Evolutionary conservation across 2,113 vertebrate genomes (phyloP), one percentile per base, ranked within the genome.

Genomic region (Chlorodrepanis virens): DNA sequence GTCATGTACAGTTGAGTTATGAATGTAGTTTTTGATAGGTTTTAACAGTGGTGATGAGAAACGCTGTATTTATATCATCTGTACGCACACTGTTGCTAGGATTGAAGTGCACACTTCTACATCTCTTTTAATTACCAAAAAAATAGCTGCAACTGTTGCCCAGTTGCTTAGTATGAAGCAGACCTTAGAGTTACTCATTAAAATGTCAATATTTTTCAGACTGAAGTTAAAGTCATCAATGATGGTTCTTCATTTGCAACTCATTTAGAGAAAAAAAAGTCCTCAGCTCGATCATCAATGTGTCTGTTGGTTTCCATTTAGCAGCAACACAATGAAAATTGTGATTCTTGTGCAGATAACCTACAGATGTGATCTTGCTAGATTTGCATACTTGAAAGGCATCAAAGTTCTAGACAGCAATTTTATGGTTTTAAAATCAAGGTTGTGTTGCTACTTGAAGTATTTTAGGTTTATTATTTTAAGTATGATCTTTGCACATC

Each of bases 11-110:
- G 28, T 45, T 64, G 37, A 89, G 29, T 6, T 49, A 64, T 16
- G 18, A 87, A 44, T 56, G 31, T 56, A 64, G 5, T 19, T 87
- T 83, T 67, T 79, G 18, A 45, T 23, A n/a, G 13, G 1, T 60
- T 65, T 80, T 23, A 80, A 16, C 47, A 52, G 15, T 54, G 47
- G 25, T 13, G 8, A 11, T 52, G 21, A 49, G 57, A 85, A 93
- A 60, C 0, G 1, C 24, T 76, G 0, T 24, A 10, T 39, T 92
- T 82, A 5, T 78, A 5, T 44, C 68, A 44, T 23, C 24, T 59
- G 23, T 72, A 33, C 12, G 24, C 10, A 25, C 4, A 6, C 24
- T 40, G 0, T 23, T 42, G 17, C 20, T 52, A 28, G 42, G 24
- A 54, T 75, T 24, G n/a, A 72, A 69, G 12, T 71, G 28, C 2